Percentiles rank a stretch among this genome's conserved stretches.
phyloP scores from a whole-genome alignment of 1,140 invertebrate species.

The Drosophila erecta region DNA sequence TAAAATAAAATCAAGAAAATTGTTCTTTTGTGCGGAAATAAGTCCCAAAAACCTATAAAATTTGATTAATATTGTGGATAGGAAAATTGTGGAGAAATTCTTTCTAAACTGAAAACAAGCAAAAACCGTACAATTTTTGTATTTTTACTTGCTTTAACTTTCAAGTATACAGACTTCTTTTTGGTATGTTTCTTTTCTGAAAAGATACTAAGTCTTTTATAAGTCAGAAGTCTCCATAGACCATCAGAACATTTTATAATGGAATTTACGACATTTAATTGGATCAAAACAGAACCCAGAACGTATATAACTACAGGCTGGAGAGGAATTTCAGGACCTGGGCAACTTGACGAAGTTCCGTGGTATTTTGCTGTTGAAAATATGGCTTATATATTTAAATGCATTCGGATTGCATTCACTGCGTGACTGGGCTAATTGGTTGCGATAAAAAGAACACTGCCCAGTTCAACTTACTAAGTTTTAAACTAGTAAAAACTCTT shows the following conservation, averaged over 20 bases:
- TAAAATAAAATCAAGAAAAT: background rate
- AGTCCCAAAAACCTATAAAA: slow-evolving; percentile 15
- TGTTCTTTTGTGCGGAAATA: background rate
- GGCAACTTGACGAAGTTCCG: slow-evolving; percentile 26
- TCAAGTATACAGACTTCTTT: background rate
- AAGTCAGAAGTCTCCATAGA: slow-evolving; percentile 11
- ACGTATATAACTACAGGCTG: slow-evolving; percentile 15
- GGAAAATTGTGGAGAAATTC: background rate
- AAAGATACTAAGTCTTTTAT: no score
- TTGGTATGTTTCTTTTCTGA: background rate
- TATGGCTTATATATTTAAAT: slow-evolving; percentile 33
- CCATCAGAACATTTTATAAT: slow-evolving; percentile 42
- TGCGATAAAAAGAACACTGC: background rate
- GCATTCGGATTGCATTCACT: slow-evolving; percentile 34
- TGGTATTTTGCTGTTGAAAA: slow-evolving; percentile 19
- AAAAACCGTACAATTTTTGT: no score
- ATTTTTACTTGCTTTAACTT: no score
- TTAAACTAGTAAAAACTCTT: background rate
- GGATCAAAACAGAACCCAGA: slow-evolving; percentile 35
- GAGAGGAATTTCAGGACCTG: slow-evolving; percentile 19
- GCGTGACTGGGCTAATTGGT: slow-evolving; percentile 74
- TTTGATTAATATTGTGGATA: slow-evolving; percentile 1
- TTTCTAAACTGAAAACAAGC: background rate
- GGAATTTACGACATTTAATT: slow-evolving; percentile 71
- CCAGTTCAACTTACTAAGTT: background rate